phyloP scores from a whole-genome alignment of 2,797 vertebrate genomes.

The Podargus strigoides region DNA sequence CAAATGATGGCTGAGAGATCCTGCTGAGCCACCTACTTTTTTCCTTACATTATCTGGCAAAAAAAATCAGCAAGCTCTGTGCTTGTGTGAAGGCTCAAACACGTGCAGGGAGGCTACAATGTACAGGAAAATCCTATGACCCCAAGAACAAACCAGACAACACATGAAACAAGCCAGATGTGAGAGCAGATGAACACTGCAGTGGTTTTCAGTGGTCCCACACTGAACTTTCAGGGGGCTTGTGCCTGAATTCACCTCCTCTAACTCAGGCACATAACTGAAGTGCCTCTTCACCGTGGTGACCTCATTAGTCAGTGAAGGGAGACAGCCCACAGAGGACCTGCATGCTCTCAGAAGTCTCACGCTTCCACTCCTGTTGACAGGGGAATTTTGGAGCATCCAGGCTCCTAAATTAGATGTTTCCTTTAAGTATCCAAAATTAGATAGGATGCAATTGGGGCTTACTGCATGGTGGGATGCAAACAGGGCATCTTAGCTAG shows the following conservation, averaged over 20 bases:
- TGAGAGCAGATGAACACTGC: background rate
- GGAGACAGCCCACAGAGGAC: background rate
- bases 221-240: background rate
- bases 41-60: conserved; percentile 2
- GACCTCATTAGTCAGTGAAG: background rate
- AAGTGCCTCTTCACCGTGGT: background rate
- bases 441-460: background rate
- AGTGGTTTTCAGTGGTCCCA: background rate
- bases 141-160: background rate
- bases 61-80: background rate
- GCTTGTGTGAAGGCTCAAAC: background rate
- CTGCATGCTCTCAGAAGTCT: background rate
- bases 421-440: background rate
- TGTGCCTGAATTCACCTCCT: background rate
- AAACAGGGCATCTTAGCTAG: background rate
- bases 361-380: background rate
- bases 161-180: background rate
- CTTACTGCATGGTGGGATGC: background rate
- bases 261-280: background rate
- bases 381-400: background rate
- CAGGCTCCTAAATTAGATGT: background rate
- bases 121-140: background rate
- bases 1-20: background rate
- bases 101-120: background rate
- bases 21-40: conserved; percentile 14